Evolutionary conservation across 2,113 vertebrate genomes (phyloP).

Genomic region (Dryoscopus gambensis): DNA sequence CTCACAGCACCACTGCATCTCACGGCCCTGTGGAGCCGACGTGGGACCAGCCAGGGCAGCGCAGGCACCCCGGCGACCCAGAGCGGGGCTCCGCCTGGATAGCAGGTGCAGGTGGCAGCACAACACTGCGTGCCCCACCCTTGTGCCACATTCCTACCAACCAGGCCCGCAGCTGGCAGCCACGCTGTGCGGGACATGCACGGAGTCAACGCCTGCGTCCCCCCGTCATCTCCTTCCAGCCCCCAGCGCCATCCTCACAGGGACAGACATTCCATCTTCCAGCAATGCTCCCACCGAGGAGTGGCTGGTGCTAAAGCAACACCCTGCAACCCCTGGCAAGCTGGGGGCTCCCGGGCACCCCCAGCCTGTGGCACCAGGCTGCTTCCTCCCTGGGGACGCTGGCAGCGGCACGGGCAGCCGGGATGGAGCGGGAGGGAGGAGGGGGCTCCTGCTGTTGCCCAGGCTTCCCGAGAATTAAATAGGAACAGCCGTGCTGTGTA

Average conservation of each 20-base stretch:
- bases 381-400: neutral
- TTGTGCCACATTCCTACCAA: rapidly evolving
- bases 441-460: constrained; percentile 66
- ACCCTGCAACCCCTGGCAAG: neutral
- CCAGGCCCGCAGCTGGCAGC: neutral
- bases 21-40: rapidly evolving
- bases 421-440: constrained; percentile 29
- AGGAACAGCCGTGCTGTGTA: constrained; percentile 88
- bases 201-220: rapidly evolving
- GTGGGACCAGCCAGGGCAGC: rapidly evolving
- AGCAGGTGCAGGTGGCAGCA: rapidly evolving
- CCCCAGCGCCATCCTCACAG: neutral
- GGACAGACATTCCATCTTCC: neutral
- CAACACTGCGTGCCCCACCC: rapidly evolving
- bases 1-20: neutral
- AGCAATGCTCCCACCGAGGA: neutral
- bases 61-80: rapidly evolving
- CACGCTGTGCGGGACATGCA: rapidly evolving
- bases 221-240: neutral
- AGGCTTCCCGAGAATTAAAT: constrained; percentile 86
- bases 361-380: neutral
- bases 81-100: rapidly evolving
- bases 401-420: constrained; percentile 11
- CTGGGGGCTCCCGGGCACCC: neutral
- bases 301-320: neutral